Base-by-base conservation (phyloP, 2,113 vertebrate genomes). In the Arothron firmamentum region DNA sequence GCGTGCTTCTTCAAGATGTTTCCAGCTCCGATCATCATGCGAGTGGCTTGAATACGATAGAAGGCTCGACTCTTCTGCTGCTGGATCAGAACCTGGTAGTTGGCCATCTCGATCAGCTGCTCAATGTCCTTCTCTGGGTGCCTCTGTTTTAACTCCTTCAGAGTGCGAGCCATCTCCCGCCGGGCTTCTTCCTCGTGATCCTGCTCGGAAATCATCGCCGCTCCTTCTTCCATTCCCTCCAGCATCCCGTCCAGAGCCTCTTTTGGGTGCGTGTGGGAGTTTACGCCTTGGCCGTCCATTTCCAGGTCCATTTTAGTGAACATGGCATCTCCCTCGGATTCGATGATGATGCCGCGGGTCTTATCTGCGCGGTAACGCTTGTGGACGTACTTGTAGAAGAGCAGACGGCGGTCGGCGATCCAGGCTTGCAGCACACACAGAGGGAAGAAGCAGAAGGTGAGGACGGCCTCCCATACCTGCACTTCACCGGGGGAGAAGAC, bases 61-160 rank as follows among this genome's bases (percentile, higher is more conserved):
- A 94, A 94, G 34, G 93, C 93, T 3, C 93, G 78, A 76, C 92
- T 93, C 81, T 94, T 94, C 85, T 93, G 92, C 52, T 93, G 93
- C 46, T 93, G 92, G 38, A 92, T 89, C 70, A 94, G 66, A 2
- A 91, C 90, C 47, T 93, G 92, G 74, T 93, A 93, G 84, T 93
- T 93, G 53, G 92, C 93, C 89, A 94, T 90, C 79, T 94, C 93
- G 0, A 93, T 92, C 67, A 94, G 81, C 77, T 94, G 93, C 65
- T 93, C 92, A 90, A 91, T 92, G 82, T 93, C 93, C 64, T 93
- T 93, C 34, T 93, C 92, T 0, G 93, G 93, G 59, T 93, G 90
- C 46, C 90, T 87, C 73, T 93, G 93, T 43, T 92, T 92, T 19
- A 94, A 78, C 0, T 93, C 93, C 70, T 93, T 92, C 45, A 94